Percentiles rank a stretch among this genome's conserved stretches.
phyloP scores from a whole-genome alignment of 2,797 vertebrate species.

The Galagoides demidoff region DNA sequence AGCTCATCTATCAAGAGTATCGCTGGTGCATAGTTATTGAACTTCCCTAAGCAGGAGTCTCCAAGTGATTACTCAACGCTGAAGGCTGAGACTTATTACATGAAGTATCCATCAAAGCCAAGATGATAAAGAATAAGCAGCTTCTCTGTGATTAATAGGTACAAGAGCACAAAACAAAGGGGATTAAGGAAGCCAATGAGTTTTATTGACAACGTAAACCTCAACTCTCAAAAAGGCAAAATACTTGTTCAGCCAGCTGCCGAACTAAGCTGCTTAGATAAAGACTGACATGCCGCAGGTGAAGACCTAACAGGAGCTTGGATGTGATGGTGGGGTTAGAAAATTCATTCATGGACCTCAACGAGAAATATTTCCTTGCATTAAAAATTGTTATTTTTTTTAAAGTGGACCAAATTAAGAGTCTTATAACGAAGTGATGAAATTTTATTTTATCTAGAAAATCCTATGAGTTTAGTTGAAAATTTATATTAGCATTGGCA shows the following conservation, averaged over 20 bases:
- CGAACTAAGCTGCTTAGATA: conserved; percentile 44
- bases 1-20: conserved; percentile 66
- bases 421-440: background rate
- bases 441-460: background rate
- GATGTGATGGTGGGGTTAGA: background rate
- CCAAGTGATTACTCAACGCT: conserved; percentile 63
- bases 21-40: conserved; percentile 49
- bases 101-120: conserved; percentile 78
- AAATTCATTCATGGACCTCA: background rate
- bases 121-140: conserved; percentile 71
- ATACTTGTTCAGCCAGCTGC: background rate
- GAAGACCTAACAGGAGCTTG: background rate
- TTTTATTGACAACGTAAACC: conserved; percentile 57
- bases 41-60: conserved; percentile 54
- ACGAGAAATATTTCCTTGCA: conserved; percentile 29
- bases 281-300: background rate
- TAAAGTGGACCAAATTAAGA: conserved; percentile 22
- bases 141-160: conserved; percentile 69
- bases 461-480: background rate
- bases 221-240: conserved; percentile 17
- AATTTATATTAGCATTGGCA: background rate
- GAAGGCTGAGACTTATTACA: conserved; percentile 58
- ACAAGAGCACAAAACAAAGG: conserved; percentile 61
- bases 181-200: conserved; percentile 64
- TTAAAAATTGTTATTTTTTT: conserved; percentile 4